A percentile compares a stretch with the other conserved stretches of the same genome.
Conservation (phyloP, 2,888 invertebrate genomes). For the Tholera decimalis region DNA sequence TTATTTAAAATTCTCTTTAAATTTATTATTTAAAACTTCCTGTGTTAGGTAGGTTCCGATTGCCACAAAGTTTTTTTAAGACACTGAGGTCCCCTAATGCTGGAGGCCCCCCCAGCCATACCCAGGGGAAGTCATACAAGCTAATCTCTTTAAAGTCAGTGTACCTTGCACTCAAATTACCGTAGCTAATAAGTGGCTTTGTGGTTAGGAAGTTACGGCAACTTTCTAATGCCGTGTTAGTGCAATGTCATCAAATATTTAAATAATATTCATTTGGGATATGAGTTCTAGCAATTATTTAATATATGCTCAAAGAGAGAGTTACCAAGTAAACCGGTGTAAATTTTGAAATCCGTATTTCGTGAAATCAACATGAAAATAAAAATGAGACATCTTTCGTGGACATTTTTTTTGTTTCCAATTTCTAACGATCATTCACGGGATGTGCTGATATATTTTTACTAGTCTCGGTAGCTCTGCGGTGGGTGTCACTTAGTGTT, state of each 20-base stretch:
- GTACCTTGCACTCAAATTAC: slow-evolving; percentile 36
- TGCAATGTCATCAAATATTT: slow-evolving; percentile 28
- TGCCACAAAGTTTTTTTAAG: no score
- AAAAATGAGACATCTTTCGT: slow-evolving; percentile 5
- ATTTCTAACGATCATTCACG: slow-evolving; percentile 25
- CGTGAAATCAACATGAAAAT: slow-evolving; percentile 6
- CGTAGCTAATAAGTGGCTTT: slow-evolving; percentile 26
- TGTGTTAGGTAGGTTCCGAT: no score
- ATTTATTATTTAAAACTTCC: no score
- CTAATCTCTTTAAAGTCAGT: slow-evolving; percentile 28
- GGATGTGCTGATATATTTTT: slow-evolving; percentile 23
- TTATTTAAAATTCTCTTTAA: no score
- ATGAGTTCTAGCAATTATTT: background rate
- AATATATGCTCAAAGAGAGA: slow-evolving; percentile 1
- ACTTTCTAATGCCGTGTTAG: slow-evolving; percentile 7
- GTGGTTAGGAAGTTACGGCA: slow-evolving; percentile 1
- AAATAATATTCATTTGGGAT: background rate
- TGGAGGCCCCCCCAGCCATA: no score
- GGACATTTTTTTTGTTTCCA: slow-evolving; percentile 37
- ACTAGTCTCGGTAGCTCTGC: slow-evolving; percentile 37
- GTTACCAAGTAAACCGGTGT: background rate
- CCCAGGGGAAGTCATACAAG: slow-evolving; percentile 4
- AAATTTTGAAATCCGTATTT: background rate
- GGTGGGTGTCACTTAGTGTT: no score
- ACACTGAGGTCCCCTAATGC: no score